A percentile compares a stretch with the other conserved stretches of the same genome.
Evolutionary conservation across 2,797 vertebrate genomes (phyloP).

Genomic region (Pangasius macronema): DNA sequence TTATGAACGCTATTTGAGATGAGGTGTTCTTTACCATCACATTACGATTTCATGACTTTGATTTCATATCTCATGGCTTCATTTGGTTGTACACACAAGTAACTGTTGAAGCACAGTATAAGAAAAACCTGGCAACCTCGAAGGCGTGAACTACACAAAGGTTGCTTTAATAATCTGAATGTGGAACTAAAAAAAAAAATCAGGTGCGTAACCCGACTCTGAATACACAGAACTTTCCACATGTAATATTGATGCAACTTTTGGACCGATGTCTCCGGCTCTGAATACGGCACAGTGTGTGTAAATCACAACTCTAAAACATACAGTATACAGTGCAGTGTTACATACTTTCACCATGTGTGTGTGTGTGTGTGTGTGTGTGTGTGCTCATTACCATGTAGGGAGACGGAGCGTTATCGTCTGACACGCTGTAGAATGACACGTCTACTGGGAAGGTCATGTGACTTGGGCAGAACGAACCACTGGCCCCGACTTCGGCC

Average conservation of each 20-base stretch:
- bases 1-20: not conserved
- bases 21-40: too few species aligned
- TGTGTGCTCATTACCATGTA: constrained; percentile 83
- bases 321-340: not conserved
- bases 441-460: constrained; percentile 96
- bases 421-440: constrained; percentile 97
- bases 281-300: not conserved
- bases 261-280: too few species aligned
- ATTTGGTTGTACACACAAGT: too few species aligned
- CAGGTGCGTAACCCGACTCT: not conserved
- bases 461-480: constrained; percentile 95
- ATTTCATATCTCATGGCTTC: not conserved
- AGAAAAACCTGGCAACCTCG: too few species aligned
- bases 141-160: not conserved
- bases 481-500: constrained; percentile 96
- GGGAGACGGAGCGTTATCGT: constrained; percentile 97
- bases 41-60: not conserved
- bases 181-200: not conserved
- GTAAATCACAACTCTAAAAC: not conserved
- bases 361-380: constrained; percentile 15
- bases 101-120: too few species aligned
- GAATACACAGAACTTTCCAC: not conserved
- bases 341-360: not conserved
- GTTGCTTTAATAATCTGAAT: not conserved
- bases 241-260: not conserved